Conservation (phyloP, 2,888 invertebrate genomes). For the Idaea aversata region DNA sequence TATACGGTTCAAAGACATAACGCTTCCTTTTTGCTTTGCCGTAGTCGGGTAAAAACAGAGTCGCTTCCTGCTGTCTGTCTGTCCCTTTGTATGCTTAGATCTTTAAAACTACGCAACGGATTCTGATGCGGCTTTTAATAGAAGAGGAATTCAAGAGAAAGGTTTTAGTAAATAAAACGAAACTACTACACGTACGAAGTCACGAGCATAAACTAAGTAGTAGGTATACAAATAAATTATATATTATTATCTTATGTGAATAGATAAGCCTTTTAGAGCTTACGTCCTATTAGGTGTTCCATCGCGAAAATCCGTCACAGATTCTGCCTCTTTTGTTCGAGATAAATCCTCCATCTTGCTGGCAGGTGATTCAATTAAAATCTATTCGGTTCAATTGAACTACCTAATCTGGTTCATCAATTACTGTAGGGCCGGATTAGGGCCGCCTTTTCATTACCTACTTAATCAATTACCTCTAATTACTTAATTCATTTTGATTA, state of each 20-base stretch:
- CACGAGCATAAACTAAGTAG: too few species aligned
- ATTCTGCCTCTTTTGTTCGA: constrained; percentile 35
- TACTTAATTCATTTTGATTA: neutral
- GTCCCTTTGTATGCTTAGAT: too few species aligned
- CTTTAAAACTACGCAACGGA: too few species aligned
- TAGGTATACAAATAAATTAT: neutral
- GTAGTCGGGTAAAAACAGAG: too few species aligned
- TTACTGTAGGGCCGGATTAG: constrained; percentile 34
- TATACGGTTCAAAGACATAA: too few species aligned
- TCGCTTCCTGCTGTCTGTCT: too few species aligned
- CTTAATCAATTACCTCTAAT: neutral
- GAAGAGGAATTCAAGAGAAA: too few species aligned
- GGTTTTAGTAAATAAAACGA: too few species aligned
- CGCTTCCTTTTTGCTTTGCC: too few species aligned
- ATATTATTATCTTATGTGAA: neutral
- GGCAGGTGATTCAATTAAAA: constrained; percentile 68
- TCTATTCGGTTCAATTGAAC: constrained; percentile 62
- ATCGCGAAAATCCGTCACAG: constrained; percentile 31
- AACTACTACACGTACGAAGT: too few species aligned
- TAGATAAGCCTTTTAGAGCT: constrained; percentile 5
- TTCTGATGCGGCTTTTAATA: too few species aligned
- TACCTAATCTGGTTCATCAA: constrained; percentile 54
- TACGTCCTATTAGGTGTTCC: constrained; percentile 12
- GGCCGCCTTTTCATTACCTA: neutral
- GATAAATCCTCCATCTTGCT: constrained; percentile 38